Conservation (phyloP, 2,113 vertebrate genomes). For the Ramphastos sulfuratus region DNA sequence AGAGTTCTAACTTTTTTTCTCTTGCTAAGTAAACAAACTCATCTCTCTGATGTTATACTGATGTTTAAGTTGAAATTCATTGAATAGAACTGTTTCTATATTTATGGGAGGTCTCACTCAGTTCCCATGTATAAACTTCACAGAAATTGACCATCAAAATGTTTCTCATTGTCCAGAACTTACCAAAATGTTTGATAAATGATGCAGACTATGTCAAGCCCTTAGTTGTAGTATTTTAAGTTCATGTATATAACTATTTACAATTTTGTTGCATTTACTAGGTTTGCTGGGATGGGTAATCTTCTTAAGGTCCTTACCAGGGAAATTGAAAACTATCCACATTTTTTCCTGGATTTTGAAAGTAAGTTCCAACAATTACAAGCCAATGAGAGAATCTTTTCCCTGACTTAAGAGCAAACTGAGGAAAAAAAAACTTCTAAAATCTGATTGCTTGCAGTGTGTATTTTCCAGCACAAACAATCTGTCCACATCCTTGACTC, state of each 20-base stretch:
- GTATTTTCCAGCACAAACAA: conserved; percentile 44
- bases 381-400: conserved; percentile 43
- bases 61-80: neutral
- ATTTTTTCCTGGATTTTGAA: conserved; percentile 99
- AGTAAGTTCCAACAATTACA: conserved; percentile 87
- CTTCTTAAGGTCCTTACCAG: conserved; percentile 99
- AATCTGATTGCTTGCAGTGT: conserved; percentile 21
- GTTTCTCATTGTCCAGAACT: conserved; percentile 21
- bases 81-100: neutral
- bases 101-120: neutral
- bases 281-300: conserved; percentile 99
- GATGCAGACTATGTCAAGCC: conserved; percentile 38
- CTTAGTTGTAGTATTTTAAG: conserved; percentile 16
- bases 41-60: neutral
- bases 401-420: conserved; percentile 58
- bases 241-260: conserved; percentile 64
- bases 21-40: neutral
- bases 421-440: conserved; percentile 10
- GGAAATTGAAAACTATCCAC: conserved; percentile 99
- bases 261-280: conserved; percentile 80
- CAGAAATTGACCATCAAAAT: neutral
- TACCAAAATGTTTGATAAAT: neutral
- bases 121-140: neutral
- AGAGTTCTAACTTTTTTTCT: neutral
- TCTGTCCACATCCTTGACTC: conserved; percentile 46